Conservation (phyloP, 2,888 invertebrate species). For the Xanthia togata region DNA sequence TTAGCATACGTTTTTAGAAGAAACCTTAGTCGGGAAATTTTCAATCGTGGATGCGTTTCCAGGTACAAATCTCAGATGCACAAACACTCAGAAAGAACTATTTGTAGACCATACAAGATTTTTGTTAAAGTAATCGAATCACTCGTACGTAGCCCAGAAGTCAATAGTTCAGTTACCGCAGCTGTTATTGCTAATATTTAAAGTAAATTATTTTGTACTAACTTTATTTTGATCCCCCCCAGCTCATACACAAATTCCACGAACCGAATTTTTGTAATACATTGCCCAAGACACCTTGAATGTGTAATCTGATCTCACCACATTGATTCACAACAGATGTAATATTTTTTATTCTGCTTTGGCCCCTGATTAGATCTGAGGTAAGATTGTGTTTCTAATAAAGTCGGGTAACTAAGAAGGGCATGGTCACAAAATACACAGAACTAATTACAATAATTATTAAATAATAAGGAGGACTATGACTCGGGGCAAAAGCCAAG, state of each 20-base stretch:
- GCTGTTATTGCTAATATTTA: too few relatives aligned
- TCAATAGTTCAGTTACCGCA: too few relatives aligned
- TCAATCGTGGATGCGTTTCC: too few relatives aligned
- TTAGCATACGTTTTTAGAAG: neutral
- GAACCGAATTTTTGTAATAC: slow-evolving; percentile 43
- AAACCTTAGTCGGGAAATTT: neutral
- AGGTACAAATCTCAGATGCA: neutral
- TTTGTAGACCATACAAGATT: neutral
- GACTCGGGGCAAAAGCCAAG: neutral
- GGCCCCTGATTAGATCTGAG: slow-evolving; percentile 48
- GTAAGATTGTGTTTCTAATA: slow-evolving; percentile 50
- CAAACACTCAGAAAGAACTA: neutral
- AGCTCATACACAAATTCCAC: slow-evolving; percentile 25
- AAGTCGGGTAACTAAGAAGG: slow-evolving; percentile 36
- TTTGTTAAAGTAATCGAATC: too few relatives aligned
- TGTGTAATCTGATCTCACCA: slow-evolving; percentile 57
- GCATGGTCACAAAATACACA: slow-evolving; percentile 16
- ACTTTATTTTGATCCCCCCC: neutral
- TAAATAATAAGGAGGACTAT: neutral
- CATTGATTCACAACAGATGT: slow-evolving; percentile 58
- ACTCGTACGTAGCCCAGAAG: too few relatives aligned
- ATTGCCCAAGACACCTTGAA: slow-evolving; percentile 56
- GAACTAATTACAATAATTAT: slow-evolving; percentile 7
- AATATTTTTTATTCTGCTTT: slow-evolving; percentile 46
- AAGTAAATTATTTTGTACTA: too few relatives aligned